Conservation (phyloP, 2,888 invertebrate species). For the Frankliniella intonsa region DNA sequence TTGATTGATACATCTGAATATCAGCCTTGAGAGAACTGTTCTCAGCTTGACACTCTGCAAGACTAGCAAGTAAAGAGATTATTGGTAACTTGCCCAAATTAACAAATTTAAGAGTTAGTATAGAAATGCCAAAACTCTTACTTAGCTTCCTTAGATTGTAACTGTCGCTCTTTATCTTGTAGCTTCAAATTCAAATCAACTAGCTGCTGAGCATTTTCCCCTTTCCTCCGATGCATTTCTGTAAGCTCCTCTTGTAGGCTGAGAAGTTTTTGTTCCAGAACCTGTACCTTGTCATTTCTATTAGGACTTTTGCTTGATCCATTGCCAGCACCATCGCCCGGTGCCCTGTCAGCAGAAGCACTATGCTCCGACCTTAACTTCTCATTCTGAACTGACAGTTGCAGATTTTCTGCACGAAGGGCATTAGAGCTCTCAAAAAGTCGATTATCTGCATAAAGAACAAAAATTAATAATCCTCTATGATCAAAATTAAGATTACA, state of each 20-base stretch:
- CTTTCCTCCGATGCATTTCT: slow-evolving; percentile 79
- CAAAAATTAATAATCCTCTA: background rate
- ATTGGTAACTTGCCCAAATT: background rate
- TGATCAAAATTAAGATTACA: background rate
- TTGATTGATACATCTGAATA: slow-evolving; percentile 65
- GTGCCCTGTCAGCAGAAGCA: slow-evolving; percentile 42
- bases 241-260: slow-evolving; percentile 89
- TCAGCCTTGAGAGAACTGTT: slow-evolving; percentile 67
- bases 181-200: slow-evolving; percentile 81
- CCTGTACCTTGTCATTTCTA: slow-evolving; percentile 60
- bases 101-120: background rate
- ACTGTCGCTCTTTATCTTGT: slow-evolving; percentile 75
- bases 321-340: slow-evolving; percentile 42
- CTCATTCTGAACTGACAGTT: slow-evolving; percentile 80
- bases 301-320: slow-evolving; percentile 44
- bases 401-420: slow-evolving; percentile 76
- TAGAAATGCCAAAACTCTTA: slow-evolving; percentile 43
- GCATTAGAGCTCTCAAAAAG: slow-evolving; percentile 78
- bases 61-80: slow-evolving; percentile 48
- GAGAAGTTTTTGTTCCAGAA: slow-evolving; percentile 79
- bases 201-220: slow-evolving; percentile 90
- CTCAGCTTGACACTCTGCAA: slow-evolving; percentile 62
- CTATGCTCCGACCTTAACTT: slow-evolving; percentile 62
- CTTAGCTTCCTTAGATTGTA: slow-evolving; percentile 69
- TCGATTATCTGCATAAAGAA: slow-evolving; percentile 65